These are phyloP conservation scores for Diglossa cyanea DNA, from an alignment of 2,797 vertebrate genomes.

Conservation along the genomic window DNA sequence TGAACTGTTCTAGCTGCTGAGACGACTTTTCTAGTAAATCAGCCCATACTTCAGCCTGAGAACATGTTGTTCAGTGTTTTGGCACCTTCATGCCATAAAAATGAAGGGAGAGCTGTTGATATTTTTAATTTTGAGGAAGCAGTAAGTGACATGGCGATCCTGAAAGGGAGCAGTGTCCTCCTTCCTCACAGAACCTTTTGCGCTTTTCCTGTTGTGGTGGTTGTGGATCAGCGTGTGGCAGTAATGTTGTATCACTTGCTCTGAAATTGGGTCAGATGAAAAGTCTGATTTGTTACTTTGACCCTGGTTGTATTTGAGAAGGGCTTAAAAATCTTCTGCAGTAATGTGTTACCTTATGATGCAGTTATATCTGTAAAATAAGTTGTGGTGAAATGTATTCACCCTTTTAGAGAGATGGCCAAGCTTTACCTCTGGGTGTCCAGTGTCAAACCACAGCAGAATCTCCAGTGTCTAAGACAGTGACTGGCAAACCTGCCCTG, in stretches of 20 bases:
- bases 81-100: not conserved
- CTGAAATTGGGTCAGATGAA: not conserved
- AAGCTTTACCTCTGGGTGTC: not conserved
- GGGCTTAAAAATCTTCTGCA: not conserved
- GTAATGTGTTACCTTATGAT: not conserved
- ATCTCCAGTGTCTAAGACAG: not conserved
- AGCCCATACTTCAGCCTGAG: not conserved
- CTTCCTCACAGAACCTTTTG: not conserved
- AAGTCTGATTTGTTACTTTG: not conserved
- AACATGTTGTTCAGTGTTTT: not conserved
- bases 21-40: not conserved
- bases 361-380: not conserved
- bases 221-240: accelerated
- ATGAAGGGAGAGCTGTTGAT: not conserved
- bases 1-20: not conserved
- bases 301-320: not conserved
- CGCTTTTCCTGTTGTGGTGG: not conserved
- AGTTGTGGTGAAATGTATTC: not conserved
- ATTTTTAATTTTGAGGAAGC: not conserved
- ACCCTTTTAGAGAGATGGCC: not conserved
- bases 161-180: not conserved
- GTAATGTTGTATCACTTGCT: not conserved
- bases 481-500: not conserved
- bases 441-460: not conserved
- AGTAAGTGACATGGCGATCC: not conserved